Evolutionary conservation across 2,888 invertebrate genomes (phyloP).

Genomic region (Pediacus dermestoides): DNA sequence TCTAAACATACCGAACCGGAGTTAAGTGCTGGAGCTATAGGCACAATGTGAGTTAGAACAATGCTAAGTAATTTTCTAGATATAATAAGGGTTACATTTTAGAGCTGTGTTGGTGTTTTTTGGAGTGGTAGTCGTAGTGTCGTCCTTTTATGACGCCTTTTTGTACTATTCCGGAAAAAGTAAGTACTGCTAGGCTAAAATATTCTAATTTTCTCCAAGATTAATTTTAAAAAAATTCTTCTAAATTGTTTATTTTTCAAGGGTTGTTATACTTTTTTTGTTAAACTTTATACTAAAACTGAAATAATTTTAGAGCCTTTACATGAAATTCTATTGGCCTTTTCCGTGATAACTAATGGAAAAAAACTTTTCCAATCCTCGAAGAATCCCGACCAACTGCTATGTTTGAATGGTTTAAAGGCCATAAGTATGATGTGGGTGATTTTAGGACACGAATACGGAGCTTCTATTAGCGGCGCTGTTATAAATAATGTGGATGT

Average conservation of each 20-base stretch:
- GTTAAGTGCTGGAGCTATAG: slow-evolving; percentile 13
- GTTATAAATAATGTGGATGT: slow-evolving; percentile 14
- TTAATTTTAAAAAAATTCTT: too few relatives aligned
- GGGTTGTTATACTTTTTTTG: too few relatives aligned
- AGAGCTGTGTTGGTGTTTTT: too few relatives aligned
- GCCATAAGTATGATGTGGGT: slow-evolving; percentile 47
- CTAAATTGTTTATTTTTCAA: too few relatives aligned
- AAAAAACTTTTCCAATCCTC: slow-evolving; percentile 22
- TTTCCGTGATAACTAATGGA: slow-evolving; percentile 25
- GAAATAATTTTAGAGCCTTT: slow-evolving; percentile 12
- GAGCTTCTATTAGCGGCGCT: slow-evolving; percentile 6
- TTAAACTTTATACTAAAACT: too few relatives aligned
- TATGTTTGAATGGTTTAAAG: slow-evolving; percentile 27
- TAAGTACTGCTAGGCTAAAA: background rate
- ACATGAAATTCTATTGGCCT: slow-evolving; percentile 16
- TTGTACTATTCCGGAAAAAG: slow-evolving; percentile 1
- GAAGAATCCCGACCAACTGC: slow-evolving; percentile 16
- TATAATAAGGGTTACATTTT: too few relatives aligned
- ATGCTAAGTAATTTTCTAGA: too few relatives aligned
- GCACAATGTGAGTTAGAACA: slow-evolving; percentile 14
- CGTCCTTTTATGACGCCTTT: slow-evolving; percentile 9
- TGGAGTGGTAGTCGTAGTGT: background rate
- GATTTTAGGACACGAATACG: slow-evolving; percentile 44
- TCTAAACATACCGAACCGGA: slow-evolving; percentile 15
- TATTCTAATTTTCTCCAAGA: too few relatives aligned